Base-by-base conservation (phyloP, 2,888 invertebrate species). In the Rambutsinella grinnellia region DNA sequence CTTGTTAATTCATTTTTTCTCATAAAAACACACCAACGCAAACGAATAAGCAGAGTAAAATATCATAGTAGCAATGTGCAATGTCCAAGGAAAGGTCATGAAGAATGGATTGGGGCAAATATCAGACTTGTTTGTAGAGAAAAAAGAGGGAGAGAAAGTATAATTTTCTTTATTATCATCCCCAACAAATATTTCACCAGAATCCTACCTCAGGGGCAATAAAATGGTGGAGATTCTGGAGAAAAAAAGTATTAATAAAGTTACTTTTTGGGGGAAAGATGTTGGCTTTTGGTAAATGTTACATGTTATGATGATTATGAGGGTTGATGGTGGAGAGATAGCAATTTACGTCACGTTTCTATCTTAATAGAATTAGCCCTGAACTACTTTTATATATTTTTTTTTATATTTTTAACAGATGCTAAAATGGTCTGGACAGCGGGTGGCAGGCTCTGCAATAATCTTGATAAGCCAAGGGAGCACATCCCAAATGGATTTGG, bases 401-500 rank as follows among this genome's bases (percentile, higher is more conserved):
- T 26, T 56, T 56, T 2, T 36, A 6, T 2, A 19, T 51, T 26
- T 57, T 56, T 15, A 26, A 49, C 81, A 88, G 81, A 89, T 90
- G 88, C 84, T 90, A 27, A 87, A 87, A 71, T 61, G 66, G 68
- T 81, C 81, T 56, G 83, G 82, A 44, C 80, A 79, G 54, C 68
- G 79, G 44, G 84, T 81, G 2, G 89, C 89, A 0, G 88, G 87
- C 75, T 89, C 89, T 53, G 88, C 90, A 3, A 88, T 90, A 51
- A 86, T 90, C 0, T 84, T 90, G 1, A 88, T 90, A 46, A 89
- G 90, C 0, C 89, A 90, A 2, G 90, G 90, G 13, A 89, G 89
- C 86, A 86, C 87, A 49, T 84, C 86, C 6, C 87, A 86, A 27
- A 85, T 86, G 3, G 87, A 89, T 77, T 81, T 88, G 47, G 85